Conservation (phyloP, 1,140 invertebrate species). For the Dryas iulia region DNA sequence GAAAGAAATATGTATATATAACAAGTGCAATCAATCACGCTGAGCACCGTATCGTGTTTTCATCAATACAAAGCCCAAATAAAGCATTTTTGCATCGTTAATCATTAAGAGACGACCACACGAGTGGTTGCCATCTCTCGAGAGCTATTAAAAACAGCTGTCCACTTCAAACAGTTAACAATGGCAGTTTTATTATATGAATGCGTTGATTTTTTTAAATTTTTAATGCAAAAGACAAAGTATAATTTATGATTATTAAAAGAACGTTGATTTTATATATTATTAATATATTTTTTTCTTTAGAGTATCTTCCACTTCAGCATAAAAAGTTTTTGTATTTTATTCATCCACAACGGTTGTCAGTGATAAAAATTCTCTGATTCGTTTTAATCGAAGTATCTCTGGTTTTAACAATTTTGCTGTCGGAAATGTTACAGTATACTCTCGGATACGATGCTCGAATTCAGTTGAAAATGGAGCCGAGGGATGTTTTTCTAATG, state of each 20-base stretch:
- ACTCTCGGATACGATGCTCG: neutral
- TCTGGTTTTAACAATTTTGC: neutral
- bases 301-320: neutral
- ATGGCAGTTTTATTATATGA: slow-evolving; percentile 7
- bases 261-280: neutral
- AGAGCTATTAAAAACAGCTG: slow-evolving; percentile 37
- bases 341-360: neutral
- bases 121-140: slow-evolving; percentile 26
- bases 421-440: neutral
- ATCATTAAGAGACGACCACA: slow-evolving; percentile 25
- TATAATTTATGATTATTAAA: neutral
- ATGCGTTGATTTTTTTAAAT: slow-evolving; percentile 3
- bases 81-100: slow-evolving; percentile 24
- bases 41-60: slow-evolving; percentile 11
- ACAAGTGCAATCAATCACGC: slow-evolving; percentile 31
- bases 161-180: slow-evolving; percentile 20
- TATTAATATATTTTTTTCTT: neutral
- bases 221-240: neutral
- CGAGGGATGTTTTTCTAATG: neutral
- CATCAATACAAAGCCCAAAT: slow-evolving; percentile 18
- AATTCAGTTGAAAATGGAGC: neutral
- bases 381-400: neutral
- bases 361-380: neutral
- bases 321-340: neutral
- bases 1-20: slow-evolving; percentile 30